These are phyloP conservation scores for Drosophila rellima DNA, from an alignment of 2,888 invertebrate species.

Conservation along the genomic window DNA sequence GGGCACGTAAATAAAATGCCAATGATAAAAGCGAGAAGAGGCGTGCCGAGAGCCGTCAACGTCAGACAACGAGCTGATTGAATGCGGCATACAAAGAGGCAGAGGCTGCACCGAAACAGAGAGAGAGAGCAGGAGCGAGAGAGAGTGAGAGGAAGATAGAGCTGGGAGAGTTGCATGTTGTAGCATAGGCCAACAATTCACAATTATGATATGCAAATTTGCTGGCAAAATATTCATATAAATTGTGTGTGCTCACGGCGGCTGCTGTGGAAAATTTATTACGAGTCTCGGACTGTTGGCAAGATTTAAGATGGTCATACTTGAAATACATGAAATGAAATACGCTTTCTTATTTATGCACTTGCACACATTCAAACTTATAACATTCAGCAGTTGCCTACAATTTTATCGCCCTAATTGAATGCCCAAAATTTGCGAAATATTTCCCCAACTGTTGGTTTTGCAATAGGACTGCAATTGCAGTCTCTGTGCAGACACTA, in stretches of 20 bases:
- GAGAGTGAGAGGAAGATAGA: background rate
- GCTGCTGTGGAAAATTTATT: constrained; percentile 44
- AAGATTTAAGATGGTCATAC: constrained; percentile 19
- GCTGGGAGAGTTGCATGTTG: constrained; percentile 14
- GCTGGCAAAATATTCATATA: constrained; percentile 60
- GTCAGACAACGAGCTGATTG: constrained; percentile 59
- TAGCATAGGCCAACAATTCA: constrained; percentile 57
- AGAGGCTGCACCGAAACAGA: constrained; percentile 5
- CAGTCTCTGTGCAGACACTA: constrained; percentile 7
- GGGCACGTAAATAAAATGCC: constrained; percentile 66
- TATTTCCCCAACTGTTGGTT: background rate
- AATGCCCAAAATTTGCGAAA: constrained; percentile 1
- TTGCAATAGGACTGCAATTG: background rate
- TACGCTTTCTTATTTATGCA: constrained; percentile 15
- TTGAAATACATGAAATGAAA: constrained; percentile 20
- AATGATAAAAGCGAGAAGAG: constrained; percentile 60
- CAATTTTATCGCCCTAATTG: constrained; percentile 6
- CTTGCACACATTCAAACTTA: background rate
- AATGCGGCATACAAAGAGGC: constrained; percentile 47
- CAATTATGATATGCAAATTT: constrained; percentile 71
- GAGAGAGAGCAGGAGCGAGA: background rate
- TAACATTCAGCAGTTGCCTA: background rate
- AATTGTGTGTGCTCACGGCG: constrained; percentile 49
- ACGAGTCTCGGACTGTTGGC: constrained; percentile 5
- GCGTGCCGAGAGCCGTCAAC: constrained; percentile 52